These are phyloP conservation scores for Chironomus tentans DNA, from an alignment of 2,888 invertebrate species.

Conservation along the genomic window DNA sequence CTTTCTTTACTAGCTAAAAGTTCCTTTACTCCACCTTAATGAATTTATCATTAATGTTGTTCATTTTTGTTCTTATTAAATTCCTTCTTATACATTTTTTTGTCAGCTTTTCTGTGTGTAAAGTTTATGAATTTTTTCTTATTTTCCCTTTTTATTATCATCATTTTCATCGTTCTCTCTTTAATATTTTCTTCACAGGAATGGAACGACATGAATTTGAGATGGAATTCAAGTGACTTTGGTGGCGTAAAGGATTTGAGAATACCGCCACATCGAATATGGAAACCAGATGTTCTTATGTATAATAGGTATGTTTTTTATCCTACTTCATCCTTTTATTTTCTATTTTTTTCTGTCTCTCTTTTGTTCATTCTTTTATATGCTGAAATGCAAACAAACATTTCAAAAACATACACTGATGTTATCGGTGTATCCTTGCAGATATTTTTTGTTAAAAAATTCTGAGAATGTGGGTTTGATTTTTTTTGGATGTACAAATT, in stretches of 20 bases:
- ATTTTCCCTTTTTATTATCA: no score
- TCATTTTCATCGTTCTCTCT: no score
- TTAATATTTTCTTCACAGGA: slow-evolving; percentile 51
- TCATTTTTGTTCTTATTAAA: neutral
- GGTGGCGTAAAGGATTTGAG: slow-evolving; percentile 92
- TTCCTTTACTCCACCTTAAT: slow-evolving; percentile 17
- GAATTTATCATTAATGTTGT: neutral
- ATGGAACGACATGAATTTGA: slow-evolving; percentile 98
- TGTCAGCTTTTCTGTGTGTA: no score
- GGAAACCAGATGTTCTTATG: slow-evolving; percentile 99
- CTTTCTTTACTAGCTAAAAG: no score
- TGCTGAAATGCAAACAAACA: no score
- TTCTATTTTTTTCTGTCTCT: neutral
- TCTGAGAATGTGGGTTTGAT: no score
- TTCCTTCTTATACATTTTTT: neutral
- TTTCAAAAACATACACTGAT: no score
- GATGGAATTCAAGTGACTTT: slow-evolving; percentile 95
- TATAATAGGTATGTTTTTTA: slow-evolving; percentile 77
- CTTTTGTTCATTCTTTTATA: neutral
- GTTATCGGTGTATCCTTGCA: no score
- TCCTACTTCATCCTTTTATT: no score
- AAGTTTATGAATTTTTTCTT: no score
- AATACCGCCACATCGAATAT: slow-evolving; percentile 90
- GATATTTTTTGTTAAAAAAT: no score
- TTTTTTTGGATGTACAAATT: no score